A percentile compares a stretch with the other conserved stretches of the same genome.
Evolutionary conservation across 2,797 vertebrate genomes (phyloP).

Genomic region (Sebastes hubbsi): DNA sequence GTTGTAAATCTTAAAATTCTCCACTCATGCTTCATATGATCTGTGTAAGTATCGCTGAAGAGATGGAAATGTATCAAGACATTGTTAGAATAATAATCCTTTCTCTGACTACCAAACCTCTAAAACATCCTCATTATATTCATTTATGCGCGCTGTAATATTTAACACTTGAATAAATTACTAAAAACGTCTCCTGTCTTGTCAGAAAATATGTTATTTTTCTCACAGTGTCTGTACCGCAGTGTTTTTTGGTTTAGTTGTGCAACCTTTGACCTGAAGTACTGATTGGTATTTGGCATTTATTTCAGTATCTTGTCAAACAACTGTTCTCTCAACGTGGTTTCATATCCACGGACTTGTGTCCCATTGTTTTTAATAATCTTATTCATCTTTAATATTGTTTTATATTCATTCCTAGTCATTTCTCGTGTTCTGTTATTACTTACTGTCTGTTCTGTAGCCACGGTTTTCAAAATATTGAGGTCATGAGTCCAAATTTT

Average conservation of each 20-base stretch:
- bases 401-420: too few species aligned
- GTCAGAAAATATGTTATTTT: not conserved
- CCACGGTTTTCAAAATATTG: not conserved
- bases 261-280: not conserved
- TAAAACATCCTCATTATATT: not conserved
- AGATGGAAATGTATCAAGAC: not conserved
- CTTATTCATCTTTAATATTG: not conserved
- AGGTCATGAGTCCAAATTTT: not conserved
- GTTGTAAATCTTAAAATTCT: not conserved
- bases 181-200: not conserved
- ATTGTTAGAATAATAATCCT: not conserved
- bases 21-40: not conserved
- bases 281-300: not conserved
- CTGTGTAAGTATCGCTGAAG: not conserved
- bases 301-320: not conserved
- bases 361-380: not conserved
- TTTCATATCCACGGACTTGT: not conserved
- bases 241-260: not conserved
- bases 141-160: not conserved
- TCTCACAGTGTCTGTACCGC: not conserved
- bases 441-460: not conserved
- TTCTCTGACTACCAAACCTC: not conserved
- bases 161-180: not conserved
- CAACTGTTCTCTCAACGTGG: not conserved
- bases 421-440: not conserved